Evolutionary conservation across 2,113 vertebrate species (phyloP).

Genomic region (Psilopogon haemacephalus): DNA sequence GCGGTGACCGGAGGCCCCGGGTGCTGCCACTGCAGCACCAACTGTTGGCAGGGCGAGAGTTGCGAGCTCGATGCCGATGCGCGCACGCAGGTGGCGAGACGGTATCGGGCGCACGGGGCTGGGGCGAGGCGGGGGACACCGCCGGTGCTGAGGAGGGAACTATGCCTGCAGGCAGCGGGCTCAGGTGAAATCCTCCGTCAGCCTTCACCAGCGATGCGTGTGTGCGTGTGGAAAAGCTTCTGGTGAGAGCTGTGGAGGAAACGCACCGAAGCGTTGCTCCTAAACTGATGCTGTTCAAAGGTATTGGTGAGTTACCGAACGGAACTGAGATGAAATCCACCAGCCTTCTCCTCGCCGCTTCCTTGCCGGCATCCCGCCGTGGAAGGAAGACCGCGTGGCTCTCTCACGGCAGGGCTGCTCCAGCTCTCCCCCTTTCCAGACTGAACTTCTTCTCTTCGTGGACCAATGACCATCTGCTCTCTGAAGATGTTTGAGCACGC

Average conservation of each 20-base stretch:
- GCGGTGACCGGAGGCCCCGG: background rate
- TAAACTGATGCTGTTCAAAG: background rate
- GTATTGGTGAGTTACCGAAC: background rate
- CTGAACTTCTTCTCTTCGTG: accelerated
- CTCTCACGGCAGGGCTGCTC: accelerated
- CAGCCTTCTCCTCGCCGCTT: accelerated
- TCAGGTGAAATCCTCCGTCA: background rate
- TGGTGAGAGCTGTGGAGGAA: background rate
- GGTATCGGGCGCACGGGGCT: background rate
- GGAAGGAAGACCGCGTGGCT: accelerated
- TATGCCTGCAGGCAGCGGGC: background rate
- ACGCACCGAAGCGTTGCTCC: accelerated
- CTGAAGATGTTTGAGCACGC: accelerated
- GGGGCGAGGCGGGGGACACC: background rate
- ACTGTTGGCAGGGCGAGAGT: background rate
- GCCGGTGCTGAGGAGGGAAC: no score
- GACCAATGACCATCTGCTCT: accelerated
- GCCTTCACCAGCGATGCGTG: background rate
- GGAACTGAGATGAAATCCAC: background rate
- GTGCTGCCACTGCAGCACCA: background rate
- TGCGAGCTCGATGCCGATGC: background rate
- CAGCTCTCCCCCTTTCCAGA: background rate
- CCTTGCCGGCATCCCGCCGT: accelerated
- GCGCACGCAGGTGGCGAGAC: background rate
- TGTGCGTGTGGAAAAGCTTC: background rate